phyloP scores from a whole-genome alignment of 2,113 vertebrate species.

The Dendrocopos noguchii region DNA sequence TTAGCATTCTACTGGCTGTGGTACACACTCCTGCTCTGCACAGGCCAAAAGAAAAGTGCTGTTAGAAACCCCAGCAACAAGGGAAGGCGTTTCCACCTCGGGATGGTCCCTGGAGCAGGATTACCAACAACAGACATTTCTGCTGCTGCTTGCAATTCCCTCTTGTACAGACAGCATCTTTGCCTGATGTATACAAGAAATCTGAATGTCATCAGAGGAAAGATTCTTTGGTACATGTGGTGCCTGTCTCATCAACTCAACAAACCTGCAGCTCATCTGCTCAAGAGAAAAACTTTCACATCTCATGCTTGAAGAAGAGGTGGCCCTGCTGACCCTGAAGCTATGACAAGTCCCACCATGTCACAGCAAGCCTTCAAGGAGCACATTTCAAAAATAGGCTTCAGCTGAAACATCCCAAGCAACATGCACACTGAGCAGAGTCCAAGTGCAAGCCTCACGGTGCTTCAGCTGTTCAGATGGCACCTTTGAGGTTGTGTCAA shows the following conservation, averaged over 20 bases:
- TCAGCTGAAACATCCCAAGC: background rate
- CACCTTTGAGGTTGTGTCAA: background rate
- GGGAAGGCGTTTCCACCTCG: background rate
- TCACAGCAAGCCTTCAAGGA: background rate
- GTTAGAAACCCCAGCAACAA: background rate
- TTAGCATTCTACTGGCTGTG: background rate
- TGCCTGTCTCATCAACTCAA: background rate
- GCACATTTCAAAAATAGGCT: background rate
- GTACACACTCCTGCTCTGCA: background rate
- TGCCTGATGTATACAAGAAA: background rate
- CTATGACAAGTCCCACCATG: background rate
- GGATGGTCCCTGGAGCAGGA: background rate
- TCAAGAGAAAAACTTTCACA: background rate
- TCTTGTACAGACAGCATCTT: background rate
- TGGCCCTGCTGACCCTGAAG: background rate
- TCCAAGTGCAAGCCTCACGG: background rate
- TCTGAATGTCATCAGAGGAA: background rate
- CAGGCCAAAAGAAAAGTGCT: background rate
- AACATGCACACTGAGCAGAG: background rate
- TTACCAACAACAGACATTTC: background rate
- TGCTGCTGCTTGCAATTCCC: background rate
- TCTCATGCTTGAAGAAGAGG: background rate
- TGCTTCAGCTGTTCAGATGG: background rate
- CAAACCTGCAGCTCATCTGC: background rate
- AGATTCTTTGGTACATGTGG: background rate